Evolutionary conservation across 2,888 invertebrate species (phyloP).

Genomic region (Caenorhabditis virilis): DNA sequence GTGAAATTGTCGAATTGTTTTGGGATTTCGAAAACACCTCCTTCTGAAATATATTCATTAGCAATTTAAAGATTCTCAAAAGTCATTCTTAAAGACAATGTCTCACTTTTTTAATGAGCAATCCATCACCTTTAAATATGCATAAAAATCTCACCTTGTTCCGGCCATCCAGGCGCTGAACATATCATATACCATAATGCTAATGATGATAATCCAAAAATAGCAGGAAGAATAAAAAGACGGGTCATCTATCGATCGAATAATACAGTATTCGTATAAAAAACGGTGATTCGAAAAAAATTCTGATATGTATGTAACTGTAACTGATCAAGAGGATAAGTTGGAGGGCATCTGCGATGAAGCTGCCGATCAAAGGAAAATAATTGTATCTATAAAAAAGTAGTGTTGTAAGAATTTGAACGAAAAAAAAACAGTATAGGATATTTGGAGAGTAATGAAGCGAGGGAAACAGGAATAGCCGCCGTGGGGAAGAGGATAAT

Average conservation of each 20-base stretch:
- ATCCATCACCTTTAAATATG: neutral
- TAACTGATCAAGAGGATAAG: constrained; percentile 40
- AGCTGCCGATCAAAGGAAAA: no score
- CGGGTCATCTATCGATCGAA: constrained; percentile 51
- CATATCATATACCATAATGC: constrained; percentile 64
- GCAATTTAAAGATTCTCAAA: no score
- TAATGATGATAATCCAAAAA: constrained; percentile 62
- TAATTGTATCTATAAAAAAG: no score
- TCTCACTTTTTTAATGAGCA: no score
- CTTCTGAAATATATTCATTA: constrained; percentile 31
- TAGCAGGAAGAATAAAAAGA: constrained; percentile 64
- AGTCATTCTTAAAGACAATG: no score
- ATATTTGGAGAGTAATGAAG: no score
- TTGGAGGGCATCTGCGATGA: constrained; percentile 35
- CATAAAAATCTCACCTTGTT: constrained; percentile 33
- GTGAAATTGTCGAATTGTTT: constrained; percentile 68
- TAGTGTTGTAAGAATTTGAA: no score
- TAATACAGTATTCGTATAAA: constrained; percentile 9
- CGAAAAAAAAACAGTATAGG: no score
- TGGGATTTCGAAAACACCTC: constrained; percentile 60
- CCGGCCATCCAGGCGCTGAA: constrained; percentile 65
- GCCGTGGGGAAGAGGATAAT: no score
- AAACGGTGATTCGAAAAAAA: constrained; percentile 4
- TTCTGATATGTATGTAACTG: constrained; percentile 10
- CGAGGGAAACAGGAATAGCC: no score